Base-by-base conservation (phyloP, 2,113 vertebrate species). In the Cyprinodon tularosa region DNA sequence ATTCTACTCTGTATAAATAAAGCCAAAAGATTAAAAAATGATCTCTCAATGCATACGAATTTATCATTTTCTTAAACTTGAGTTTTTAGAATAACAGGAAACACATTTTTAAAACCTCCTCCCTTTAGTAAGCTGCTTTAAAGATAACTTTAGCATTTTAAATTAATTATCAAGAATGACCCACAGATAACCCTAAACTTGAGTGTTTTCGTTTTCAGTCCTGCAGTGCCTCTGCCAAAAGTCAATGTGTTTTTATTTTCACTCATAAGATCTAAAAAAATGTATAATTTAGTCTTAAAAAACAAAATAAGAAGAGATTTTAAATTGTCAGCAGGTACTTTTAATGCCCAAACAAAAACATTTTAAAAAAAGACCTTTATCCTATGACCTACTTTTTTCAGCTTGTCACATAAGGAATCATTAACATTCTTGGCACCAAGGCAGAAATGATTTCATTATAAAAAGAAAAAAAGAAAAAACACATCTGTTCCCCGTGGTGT, bases 41-140 rank as follows among this genome's bases (percentile, higher is more conserved):
- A 63, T 66, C 57, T 63, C 65, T 69, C 15, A n/a, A 71, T 4
- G 60, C 59, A 44, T 81, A 20, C 3, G 4, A 71, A 68, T 81
- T 57, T 5, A 12, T 15, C 29, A 8, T 63, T 69, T 59, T 10
- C 72, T n/a, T 50, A n/a, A 0, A 44, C 44, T 14, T 62, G 12
- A 64, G 29, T 1, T 38, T 22, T 45, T 36, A 42, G 13, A 39
- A 40, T 59, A 14, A 45, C 17, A 39, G 44, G 17, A 17, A 14
- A 61, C 45, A 69, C 4, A 12, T 57, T 40, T 12, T 47, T 2
- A 29, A 29, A 73, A 80, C 7, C 47, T 57, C 50, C 39, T 45
- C 42, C 42, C 42, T 68, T 44, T 20, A n/a, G 11, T 4, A 29
- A 6, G 42, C 15, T 6, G 47, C 20, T 14, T 47, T 7, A 17